Conservation (phyloP, 2,888 invertebrate genomes). For the Tenthredo distinguenda region DNA sequence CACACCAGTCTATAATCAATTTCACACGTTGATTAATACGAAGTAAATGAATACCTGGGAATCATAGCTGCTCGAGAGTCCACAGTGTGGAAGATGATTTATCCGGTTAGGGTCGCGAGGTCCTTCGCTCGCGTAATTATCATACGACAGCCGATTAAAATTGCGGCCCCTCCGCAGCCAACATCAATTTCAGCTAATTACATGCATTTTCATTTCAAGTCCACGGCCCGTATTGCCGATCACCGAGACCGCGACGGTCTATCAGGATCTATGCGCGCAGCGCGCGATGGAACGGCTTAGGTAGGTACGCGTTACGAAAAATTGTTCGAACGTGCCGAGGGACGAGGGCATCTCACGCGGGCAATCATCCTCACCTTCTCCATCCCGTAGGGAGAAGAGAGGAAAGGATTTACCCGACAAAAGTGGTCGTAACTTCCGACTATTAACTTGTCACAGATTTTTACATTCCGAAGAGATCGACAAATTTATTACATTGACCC, state of each 20-base stretch:
- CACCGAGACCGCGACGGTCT: conserved; percentile 33
- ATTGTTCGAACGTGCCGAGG: conserved; percentile 68
- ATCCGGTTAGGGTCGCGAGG: conserved; percentile 74
- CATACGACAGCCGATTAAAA: conserved; percentile 77
- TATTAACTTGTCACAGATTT: conserved; percentile 44
- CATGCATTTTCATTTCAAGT: conserved; percentile 76
- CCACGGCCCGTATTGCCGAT: conserved; percentile 60
- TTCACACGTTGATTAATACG: conserved; percentile 76
- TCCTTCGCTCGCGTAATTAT: conserved; percentile 74
- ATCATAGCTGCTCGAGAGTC: conserved; percentile 63
- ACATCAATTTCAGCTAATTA: conserved; percentile 77
- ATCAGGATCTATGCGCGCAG: conserved; percentile 53
- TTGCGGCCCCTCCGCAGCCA: conserved; percentile 70
- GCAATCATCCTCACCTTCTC: conserved; percentile 32
- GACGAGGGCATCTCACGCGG: conserved; percentile 51
- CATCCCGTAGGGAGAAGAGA: neutral
- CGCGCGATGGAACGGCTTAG: conserved; percentile 41
- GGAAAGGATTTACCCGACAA: conserved; percentile 58
- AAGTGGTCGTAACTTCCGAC: conserved; percentile 63
- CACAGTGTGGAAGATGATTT: conserved; percentile 70
- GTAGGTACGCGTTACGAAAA: conserved; percentile 62
- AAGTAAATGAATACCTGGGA: conserved; percentile 75
- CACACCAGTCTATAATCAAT: conserved; percentile 70
- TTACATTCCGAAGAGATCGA: conserved; percentile 5
- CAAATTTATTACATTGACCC: conserved; percentile 19